Evolutionary conservation across 2,888 invertebrate genomes (phyloP).

Genomic region (Tolmerus cingulatus): DNA sequence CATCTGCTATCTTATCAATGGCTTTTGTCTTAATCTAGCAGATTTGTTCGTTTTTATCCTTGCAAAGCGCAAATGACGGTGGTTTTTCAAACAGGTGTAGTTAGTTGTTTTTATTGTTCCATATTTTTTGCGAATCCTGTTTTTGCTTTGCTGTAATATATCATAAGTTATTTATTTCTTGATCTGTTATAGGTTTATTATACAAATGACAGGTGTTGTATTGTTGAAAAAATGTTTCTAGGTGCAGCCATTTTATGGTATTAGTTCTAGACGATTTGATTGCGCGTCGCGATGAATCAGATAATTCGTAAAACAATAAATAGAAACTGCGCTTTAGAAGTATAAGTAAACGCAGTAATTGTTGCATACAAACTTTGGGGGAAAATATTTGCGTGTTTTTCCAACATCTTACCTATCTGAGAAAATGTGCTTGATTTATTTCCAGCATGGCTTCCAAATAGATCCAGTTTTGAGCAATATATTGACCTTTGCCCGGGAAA

Average conservation of each 20-base stretch:
- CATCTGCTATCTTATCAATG: background rate
- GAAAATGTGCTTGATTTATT: constrained; percentile 19
- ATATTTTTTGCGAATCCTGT: background rate
- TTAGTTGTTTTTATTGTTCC: background rate
- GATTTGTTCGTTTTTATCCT: background rate
- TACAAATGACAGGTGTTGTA: background rate
- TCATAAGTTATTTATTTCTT: background rate
- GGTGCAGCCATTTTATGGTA: background rate
- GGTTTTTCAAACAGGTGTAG: background rate
- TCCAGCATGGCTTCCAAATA: constrained; percentile 28
- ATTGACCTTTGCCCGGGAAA: background rate
- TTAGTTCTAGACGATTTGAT: background rate
- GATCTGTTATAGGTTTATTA: background rate
- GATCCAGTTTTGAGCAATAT: constrained; percentile 27
- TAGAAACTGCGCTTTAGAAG: background rate
- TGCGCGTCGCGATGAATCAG: background rate
- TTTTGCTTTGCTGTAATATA: background rate
- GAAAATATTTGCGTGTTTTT: background rate
- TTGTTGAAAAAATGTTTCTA: background rate
- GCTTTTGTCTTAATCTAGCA: background rate
- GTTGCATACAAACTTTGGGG: background rate
- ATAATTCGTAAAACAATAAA: background rate
- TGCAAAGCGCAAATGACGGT: background rate
- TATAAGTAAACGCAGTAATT: background rate
- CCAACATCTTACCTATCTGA: constrained; percentile 5